Conservation (phyloP, 2,888 invertebrate genomes). For the Drosophila monieri region DNA sequence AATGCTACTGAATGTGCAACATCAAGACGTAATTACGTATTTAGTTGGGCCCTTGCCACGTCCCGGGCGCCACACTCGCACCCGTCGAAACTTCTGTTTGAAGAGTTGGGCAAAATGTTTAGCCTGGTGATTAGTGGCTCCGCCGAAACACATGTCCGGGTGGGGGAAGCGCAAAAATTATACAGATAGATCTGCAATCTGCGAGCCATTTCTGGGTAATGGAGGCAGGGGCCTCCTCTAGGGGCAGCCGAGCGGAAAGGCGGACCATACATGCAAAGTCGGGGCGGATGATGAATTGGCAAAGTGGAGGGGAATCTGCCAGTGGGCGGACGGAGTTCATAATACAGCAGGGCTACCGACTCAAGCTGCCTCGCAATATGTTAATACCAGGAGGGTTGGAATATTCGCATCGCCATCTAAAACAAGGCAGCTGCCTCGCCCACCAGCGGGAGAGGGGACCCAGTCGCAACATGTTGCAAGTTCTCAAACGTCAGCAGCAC, state of each 20-base stretch:
- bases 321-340: neutral
- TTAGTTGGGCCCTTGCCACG: constrained; percentile 45
- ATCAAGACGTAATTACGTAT: constrained; percentile 67
- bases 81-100: constrained; percentile 21
- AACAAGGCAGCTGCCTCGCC: constrained; percentile 21
- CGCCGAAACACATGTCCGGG: constrained; percentile 29
- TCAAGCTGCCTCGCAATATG: neutral
- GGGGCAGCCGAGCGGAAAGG: constrained; percentile 51
- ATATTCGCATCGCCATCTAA: too few relatives aligned
- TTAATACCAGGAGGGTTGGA: neutral
- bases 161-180: constrained; percentile 9
- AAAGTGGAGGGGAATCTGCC: constrained; percentile 13
- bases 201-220: constrained; percentile 32
- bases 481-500: constrained; percentile 71
- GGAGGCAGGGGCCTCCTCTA: constrained; percentile 5
- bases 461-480: constrained; percentile 60
- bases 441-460: neutral
- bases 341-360: neutral
- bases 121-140: constrained; percentile 9
- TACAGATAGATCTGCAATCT: constrained; percentile 50
- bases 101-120: constrained; percentile 63
- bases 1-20: constrained; percentile 8
- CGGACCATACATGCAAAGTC: constrained; percentile 57
- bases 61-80: constrained; percentile 71
- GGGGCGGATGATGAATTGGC: constrained; percentile 69